These are phyloP conservation scores for Biston betularia DNA, from an alignment of 2,888 invertebrate genomes.

Conservation along the genomic window DNA sequence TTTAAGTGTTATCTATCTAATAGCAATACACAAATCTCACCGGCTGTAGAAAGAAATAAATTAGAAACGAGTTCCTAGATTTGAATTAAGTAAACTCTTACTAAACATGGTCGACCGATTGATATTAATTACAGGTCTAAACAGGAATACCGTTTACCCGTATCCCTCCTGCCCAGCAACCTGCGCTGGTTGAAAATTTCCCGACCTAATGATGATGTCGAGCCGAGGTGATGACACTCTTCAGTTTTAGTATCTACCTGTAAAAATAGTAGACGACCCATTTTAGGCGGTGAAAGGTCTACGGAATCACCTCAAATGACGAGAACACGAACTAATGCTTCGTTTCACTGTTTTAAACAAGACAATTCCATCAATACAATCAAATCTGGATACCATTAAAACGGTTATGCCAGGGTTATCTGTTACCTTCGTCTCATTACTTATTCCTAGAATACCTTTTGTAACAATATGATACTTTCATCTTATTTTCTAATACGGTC, in stretches of 20 bases:
- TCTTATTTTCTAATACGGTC: too few species aligned
- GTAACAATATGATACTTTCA: too few species aligned
- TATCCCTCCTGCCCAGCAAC: slow-evolving; percentile 78
- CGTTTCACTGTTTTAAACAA: too few species aligned
- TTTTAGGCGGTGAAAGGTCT: slow-evolving; percentile 5
- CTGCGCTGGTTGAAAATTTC: slow-evolving; percentile 75
- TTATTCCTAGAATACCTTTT: too few species aligned
- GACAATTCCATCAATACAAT: too few species aligned
- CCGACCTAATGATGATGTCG: slow-evolving; percentile 52
- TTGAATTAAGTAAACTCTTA: neutral
- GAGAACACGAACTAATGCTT: neutral
- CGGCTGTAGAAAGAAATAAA: too few species aligned
- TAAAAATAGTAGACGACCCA: slow-evolving; percentile 26
- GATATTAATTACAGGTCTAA: slow-evolving; percentile 76
- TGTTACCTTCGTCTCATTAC: too few species aligned
- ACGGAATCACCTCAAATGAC: slow-evolving; percentile 16
- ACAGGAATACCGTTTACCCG: slow-evolving; percentile 77
- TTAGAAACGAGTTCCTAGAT: too few species aligned
- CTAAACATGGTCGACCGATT: slow-evolving; percentile 52
- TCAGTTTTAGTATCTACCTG: slow-evolving; percentile 13
- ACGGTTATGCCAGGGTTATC: too few species aligned
- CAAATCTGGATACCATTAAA: too few species aligned
- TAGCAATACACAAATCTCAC: too few species aligned
- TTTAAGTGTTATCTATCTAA: too few species aligned
- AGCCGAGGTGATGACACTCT: slow-evolving; percentile 68